Evolutionary conservation across 1,140 invertebrate species (phyloP), one percentile per base, ranked within the genome.

Genomic region (Drosophila bocqueti): DNA sequence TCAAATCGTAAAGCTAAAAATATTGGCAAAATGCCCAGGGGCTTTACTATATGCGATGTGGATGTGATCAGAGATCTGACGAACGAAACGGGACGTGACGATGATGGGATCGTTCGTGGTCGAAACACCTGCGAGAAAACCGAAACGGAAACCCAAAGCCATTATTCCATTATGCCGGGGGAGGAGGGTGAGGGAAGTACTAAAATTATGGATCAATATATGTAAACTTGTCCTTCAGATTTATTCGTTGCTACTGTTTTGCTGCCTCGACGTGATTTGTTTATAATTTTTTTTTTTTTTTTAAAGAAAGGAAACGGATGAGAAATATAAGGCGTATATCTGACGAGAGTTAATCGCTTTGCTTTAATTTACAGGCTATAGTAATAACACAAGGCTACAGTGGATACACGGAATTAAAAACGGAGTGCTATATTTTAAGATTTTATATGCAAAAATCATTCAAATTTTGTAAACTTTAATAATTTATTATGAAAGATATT

Each of bases 91-190:
- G 43, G 65, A 73, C 52, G 69, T 72, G 68, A 72, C 65, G 62
- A 24, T 46, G 65, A 59, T 60, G 52, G 9, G 31, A 59, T 50
- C 38, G 65, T 16, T 50, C 38, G 65, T 18, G 52, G 66, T 60
- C 43, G 54, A 52, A 43, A 73, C 69, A 73, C 69, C 69, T 73
- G 69, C 69, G 67, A 60, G 68, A 50, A 60, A 60, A 60, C 54
- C n/a, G 38, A 73, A 73, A 73, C 69, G 67, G 55, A 72, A 73
- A 73, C 38, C 54, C 69, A 72, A 72, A 73, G 62, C 64, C 67
- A 71, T 68, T 68, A 68, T 49, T 64, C 43, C 45, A 64, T 68
- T 52, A 68, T 66, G 29, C 4, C 24, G 21, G 29, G 13, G 29
- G 13, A 6, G n/a, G 13, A 9, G 16, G 9, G 29, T 18, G 15